Evolutionary conservation across 2,113 vertebrate species (phyloP).

Genomic region (Oxyruncus cristatus): DNA sequence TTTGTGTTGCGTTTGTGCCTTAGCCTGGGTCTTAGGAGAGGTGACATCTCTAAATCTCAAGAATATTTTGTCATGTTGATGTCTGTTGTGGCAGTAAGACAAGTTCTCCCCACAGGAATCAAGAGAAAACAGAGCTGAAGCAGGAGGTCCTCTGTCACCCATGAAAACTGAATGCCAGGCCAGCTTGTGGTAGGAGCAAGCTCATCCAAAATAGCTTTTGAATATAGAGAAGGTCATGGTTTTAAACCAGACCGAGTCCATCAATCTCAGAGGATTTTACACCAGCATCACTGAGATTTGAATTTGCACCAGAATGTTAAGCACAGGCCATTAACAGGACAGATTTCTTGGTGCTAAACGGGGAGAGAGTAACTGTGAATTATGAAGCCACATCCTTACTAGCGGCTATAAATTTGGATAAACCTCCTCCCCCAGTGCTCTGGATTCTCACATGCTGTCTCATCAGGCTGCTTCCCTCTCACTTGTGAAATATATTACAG

Average conservation of each 20-base stretch:
- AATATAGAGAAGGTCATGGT: not conserved
- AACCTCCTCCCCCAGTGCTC: conserved; percentile 12
- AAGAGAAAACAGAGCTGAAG: not conserved
- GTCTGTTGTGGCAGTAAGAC: not conserved
- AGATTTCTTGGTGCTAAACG: not conserved
- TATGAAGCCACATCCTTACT: conserved; percentile 31
- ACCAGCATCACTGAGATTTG: not conserved
- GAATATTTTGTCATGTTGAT: not conserved
- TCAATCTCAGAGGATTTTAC: not conserved
- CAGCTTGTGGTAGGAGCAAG: not conserved
- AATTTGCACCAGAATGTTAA: not conserved
- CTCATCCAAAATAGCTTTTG: not conserved
- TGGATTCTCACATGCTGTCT: conserved; percentile 41
- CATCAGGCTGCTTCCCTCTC: conserved; percentile 10
- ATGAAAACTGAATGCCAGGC: not conserved
- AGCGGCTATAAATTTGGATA: conserved; percentile 15
- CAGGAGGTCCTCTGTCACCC: not conserved
- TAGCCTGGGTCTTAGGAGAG: not conserved
- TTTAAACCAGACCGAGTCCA: not conserved
- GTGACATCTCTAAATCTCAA: not conserved
- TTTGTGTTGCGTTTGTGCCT: not conserved
- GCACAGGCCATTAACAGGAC: not conserved
- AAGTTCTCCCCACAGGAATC: not conserved
- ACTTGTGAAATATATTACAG: conserved; percentile 58
- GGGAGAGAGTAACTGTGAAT: not conserved